phyloP scores from a whole-genome alignment of 30 jellyfish, hydroid and myxozoan species.

The Hydractinia symbiolongicarpus region DNA sequence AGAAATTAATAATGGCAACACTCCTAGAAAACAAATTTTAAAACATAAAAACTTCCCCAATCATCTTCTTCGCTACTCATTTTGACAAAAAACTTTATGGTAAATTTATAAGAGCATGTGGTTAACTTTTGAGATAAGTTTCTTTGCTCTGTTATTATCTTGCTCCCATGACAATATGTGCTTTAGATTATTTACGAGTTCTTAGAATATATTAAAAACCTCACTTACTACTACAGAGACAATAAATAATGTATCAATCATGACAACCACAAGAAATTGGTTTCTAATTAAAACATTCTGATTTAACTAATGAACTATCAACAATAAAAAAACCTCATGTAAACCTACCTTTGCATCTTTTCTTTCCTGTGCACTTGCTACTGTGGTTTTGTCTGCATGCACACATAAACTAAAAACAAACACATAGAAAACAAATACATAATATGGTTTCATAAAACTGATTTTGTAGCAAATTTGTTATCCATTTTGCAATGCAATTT shows the following conservation, averaged over 20 bases:
- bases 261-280: not conserved
- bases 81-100: too few species aligned
- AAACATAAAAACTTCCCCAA: too few species aligned
- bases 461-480: not conserved
- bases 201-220: too few species aligned
- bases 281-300: not conserved
- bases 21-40: too few species aligned
- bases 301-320: not conserved
- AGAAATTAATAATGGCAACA: too few species aligned
- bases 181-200: too few species aligned
- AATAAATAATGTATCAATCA: not conserved
- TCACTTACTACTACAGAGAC: too few species aligned
- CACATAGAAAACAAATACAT: not conserved
- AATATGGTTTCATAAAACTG: not conserved
- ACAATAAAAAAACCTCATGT: not conserved
- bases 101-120: too few species aligned
- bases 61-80: too few species aligned
- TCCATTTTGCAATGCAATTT: not conserved
- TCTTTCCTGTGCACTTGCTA: slow-evolving; percentile 5
- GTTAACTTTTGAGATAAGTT: too few species aligned
- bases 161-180: too few species aligned
- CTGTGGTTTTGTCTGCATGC: slow-evolving; percentile 12
- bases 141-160: too few species aligned
- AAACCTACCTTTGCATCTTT: not conserved
- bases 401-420: not conserved